Evolutionary conservation across 2,113 vertebrate species (phyloP).

Genomic region (Serinus canaria): DNA sequence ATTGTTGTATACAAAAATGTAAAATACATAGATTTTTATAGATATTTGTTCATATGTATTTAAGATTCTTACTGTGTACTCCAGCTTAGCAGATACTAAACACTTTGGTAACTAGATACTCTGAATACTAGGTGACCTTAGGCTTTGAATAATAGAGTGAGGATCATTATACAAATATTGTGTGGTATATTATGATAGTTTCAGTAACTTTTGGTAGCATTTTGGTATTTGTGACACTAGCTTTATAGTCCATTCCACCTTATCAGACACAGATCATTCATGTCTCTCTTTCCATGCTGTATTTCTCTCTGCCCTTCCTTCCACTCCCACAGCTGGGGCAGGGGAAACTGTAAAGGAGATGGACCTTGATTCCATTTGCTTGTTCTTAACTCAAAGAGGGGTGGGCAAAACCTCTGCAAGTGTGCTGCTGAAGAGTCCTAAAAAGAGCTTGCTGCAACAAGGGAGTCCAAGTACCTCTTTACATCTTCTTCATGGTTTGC

Average conservation of each 20-base stretch:
- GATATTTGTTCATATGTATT: background rate
- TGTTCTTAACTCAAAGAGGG: background rate
- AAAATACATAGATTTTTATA: background rate
- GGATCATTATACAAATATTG: background rate
- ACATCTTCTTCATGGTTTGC: background rate
- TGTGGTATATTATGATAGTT: background rate
- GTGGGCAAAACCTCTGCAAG: background rate
- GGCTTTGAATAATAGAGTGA: background rate
- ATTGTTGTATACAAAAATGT: background rate
- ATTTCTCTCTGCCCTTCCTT: background rate
- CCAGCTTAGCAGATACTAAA: background rate
- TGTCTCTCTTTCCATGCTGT: background rate
- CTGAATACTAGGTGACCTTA: background rate
- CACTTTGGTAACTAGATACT: background rate
- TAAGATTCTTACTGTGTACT: background rate
- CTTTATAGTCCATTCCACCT: background rate
- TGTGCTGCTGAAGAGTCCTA: background rate
- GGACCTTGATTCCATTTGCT: background rate
- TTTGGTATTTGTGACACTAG: background rate
- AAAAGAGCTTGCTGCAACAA: background rate
- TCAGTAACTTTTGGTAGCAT: background rate
- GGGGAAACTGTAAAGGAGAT: background rate
- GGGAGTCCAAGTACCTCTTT: background rate
- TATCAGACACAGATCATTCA: background rate
- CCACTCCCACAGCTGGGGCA: background rate